These are phyloP conservation scores for Masticophis lateralis DNA, from an alignment of 2,797 vertebrate genomes.

Conservation along the genomic window DNA sequence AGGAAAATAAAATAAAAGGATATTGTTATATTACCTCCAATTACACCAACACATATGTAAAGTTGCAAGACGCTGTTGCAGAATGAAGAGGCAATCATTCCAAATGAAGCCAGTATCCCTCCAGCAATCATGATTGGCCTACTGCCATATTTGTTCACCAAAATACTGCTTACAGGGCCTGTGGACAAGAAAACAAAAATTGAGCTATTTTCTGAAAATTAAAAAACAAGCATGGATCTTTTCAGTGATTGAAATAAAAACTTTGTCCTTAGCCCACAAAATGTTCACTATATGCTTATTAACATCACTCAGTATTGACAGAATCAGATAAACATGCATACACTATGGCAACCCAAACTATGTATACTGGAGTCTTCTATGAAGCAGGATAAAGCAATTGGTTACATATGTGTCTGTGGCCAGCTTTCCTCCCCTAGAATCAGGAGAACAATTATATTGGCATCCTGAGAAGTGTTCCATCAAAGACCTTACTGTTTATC, in stretches of 20 bases:
- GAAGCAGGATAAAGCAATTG: not conserved
- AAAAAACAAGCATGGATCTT: not conserved
- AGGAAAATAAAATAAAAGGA: slow-evolving; percentile 16
- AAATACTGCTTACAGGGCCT: slow-evolving; percentile 94
- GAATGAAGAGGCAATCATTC: slow-evolving; percentile 91
- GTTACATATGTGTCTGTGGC: not conserved
- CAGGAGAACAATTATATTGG: not conserved
- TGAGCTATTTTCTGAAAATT: not conserved
- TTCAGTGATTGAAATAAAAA: not conserved
- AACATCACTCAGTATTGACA: not conserved
- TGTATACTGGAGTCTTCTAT: too few relatives aligned
- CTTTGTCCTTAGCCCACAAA: not conserved
- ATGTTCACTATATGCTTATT: not conserved
- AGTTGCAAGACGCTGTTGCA: slow-evolving; percentile 84
- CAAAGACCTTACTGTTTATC: not conserved
- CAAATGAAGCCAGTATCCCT: slow-evolving; percentile 81
- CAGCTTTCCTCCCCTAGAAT: not conserved
- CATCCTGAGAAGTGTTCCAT: not conserved
- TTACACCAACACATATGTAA: slow-evolving; percentile 89
- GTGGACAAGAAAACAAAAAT: slow-evolving; percentile 23
- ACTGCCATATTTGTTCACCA: slow-evolving; percentile 95
- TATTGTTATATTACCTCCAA: slow-evolving; percentile 79
- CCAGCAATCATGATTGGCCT: slow-evolving; percentile 90
- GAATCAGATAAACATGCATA: not conserved
- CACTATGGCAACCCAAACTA: not conserved